Evolutionary conservation across 2,797 vertebrate species (phyloP), one percentile per base, ranked within the genome.

Genomic region (Acrossocheilus fasciatus): DNA sequence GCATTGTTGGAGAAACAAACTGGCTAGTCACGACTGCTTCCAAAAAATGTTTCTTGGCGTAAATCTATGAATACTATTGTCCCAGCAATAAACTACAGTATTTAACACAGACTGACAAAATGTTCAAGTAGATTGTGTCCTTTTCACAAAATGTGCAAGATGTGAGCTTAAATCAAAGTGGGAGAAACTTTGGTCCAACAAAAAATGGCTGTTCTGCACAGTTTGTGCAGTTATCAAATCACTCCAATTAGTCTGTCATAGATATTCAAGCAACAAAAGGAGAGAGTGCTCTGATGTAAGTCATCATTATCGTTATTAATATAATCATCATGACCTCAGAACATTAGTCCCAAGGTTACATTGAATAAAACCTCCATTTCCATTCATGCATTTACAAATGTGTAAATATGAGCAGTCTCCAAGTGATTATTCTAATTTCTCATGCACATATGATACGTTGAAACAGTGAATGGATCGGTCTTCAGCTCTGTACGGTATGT

Each of bases 401-500:
- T 54, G 20, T 4, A 69, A 68, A 34, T n/a, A 54, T 0, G 4
- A 52, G 30, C 36, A 50, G 72, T 47, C 52, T 47, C 30, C 20
- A 52, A 20, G 23, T 20, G 34, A 62, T 80, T 10, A 72, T 36
- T 12, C 11, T 69, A 59, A 57, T 70, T 70, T 79, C 52, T 18
- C 62, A 54, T 68, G 15, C 23, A 43, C 20, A 68, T 36, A 68
- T 34, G 34, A 81, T 81, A 8, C 85, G 34, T 64, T 84, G 76
- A 20, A 39, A 74, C 43, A 43, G 20, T 17, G 26, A 69, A 69
- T 52, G 34, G 18, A n/a, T 54, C 20, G 2, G 64, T 41, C 30
- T 39, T 82, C 12, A 69, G 30, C 34, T 85, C 68, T 30, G 41
- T 77, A 59, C 18, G 10, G 17, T 50, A 85, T 75, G 78, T 77